Conservation (phyloP, 2,797 vertebrate genomes). For the Microctenopoma stevenorrisi region DNA sequence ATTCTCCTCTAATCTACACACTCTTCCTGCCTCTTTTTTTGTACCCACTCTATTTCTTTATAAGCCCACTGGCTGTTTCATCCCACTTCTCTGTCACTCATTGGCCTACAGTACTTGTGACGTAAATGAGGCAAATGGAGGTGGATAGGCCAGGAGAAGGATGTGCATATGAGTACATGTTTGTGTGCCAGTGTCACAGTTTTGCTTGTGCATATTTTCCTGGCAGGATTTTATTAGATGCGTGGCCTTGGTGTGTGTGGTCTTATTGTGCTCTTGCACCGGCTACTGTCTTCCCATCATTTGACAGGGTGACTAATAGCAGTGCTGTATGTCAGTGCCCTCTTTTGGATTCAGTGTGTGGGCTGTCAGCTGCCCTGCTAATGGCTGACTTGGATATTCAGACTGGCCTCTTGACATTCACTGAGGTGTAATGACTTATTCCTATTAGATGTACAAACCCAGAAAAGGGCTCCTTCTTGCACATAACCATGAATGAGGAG, state of each 20-base stretch:
- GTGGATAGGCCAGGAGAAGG: slow-evolving; percentile 34
- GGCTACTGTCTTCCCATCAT: background rate
- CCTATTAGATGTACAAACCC: slow-evolving; percentile 24
- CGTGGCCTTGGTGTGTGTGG: background rate
- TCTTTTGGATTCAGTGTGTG: slow-evolving; percentile 42
- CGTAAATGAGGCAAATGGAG: slow-evolving; percentile 58
- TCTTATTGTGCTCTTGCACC: background rate
- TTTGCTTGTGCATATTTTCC: background rate
- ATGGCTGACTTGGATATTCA: slow-evolving; percentile 45
- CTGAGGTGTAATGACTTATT: slow-evolving; percentile 38
- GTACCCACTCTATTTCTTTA: slow-evolving; percentile 31
- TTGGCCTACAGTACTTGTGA: slow-evolving; percentile 45
- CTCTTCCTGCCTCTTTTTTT: slow-evolving; percentile 10
- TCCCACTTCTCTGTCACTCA: slow-evolving; percentile 56
- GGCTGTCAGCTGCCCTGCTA: slow-evolving; percentile 29
- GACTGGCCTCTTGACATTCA: slow-evolving; percentile 56
- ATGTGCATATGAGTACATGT: slow-evolving; percentile 22
- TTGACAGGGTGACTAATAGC: slow-evolving; percentile 48
- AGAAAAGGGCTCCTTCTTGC: slow-evolving; percentile 18
- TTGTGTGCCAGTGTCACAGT: background rate
- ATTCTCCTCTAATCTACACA: slow-evolving; percentile 17
- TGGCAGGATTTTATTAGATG: background rate
- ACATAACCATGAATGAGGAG: slow-evolving; percentile 11
- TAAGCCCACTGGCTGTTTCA: slow-evolving; percentile 58
- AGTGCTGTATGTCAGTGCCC: slow-evolving; percentile 27